These are phyloP conservation scores for Neoarius graeffei DNA, from an alignment of 2,113 vertebrate genomes.

Conservation along the genomic window DNA sequence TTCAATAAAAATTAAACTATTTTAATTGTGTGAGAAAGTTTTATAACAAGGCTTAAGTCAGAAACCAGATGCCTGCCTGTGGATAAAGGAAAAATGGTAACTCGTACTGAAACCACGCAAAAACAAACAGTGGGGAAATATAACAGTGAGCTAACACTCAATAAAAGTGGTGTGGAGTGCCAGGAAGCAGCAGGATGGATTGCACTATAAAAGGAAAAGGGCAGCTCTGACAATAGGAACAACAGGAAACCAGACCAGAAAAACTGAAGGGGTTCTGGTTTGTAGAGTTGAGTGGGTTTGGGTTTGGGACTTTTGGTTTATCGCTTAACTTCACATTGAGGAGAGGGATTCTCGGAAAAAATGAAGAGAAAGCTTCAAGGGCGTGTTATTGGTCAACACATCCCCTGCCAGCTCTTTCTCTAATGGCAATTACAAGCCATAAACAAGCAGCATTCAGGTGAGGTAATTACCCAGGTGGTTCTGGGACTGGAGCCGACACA, in stretches of 20 bases:
- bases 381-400: slow-evolving; percentile 27
- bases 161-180: slow-evolving; percentile 47
- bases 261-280: slow-evolving; percentile 32
- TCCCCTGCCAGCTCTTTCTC: neutral
- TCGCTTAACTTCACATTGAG: slow-evolving; percentile 44
- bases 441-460: slow-evolving; percentile 68
- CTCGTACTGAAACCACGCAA: slow-evolving; percentile 51
- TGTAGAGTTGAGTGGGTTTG: slow-evolving; percentile 23
- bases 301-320: slow-evolving; percentile 39
- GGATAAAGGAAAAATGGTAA: slow-evolving; percentile 59
- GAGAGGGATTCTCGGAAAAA: neutral
- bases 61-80: slow-evolving; percentile 55
- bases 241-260: slow-evolving; percentile 28
- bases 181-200: slow-evolving; percentile 56
- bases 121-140: slow-evolving; percentile 54
- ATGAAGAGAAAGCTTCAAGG: slow-evolving; percentile 50
- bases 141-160: slow-evolving; percentile 56
- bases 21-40: slow-evolving; percentile 6
- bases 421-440: slow-evolving; percentile 63
- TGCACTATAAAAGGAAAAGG: slow-evolving; percentile 45
- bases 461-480: slow-evolving; percentile 73
- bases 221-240: slow-evolving; percentile 31
- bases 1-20: slow-evolving; percentile 31
- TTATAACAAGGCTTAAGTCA: slow-evolving; percentile 63
- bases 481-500: slow-evolving; percentile 44